phyloP scores from a whole-genome alignment of 2,888 invertebrate species.

The Megaustenia siamemsis region DNA sequence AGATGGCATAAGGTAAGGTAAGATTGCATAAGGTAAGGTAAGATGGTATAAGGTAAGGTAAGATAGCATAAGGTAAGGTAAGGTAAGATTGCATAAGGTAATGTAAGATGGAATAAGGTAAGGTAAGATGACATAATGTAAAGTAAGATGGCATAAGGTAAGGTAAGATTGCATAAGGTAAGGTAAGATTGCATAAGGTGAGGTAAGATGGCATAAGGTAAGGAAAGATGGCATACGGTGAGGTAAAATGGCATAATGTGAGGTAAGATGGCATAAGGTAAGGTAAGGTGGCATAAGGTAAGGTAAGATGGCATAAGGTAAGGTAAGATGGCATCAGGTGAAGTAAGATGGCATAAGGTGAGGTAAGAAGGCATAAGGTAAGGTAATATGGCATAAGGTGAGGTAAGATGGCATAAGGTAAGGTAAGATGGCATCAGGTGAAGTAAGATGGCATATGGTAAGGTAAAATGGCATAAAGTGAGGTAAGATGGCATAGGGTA shows the following conservation, averaged over 20 bases:
- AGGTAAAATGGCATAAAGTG: neutral
- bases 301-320: neutral
- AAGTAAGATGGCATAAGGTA: conserved; percentile 18
- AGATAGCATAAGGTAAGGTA: neutral
- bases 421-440: neutral
- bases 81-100: neutral
- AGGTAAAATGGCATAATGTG: neutral
- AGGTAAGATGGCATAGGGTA: neutral
- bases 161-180: neutral
- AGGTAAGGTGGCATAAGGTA: too few relatives aligned
- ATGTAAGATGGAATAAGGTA: neutral
- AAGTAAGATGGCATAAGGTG: neutral
- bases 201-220: neutral
- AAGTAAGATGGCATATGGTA: neutral
- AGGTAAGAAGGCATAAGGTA: neutral
- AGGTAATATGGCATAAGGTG: neutral
- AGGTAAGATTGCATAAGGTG: neutral
- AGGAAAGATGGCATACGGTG: neutral
- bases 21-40: neutral
- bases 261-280: too few relatives aligned
- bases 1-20: conserved; percentile 2
- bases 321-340: too few relatives aligned
- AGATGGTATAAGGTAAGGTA: conserved; percentile 1
- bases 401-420: neutral
- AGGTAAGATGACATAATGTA: conserved; percentile 9